Evolutionary conservation across 37 sponge, comb jelly and placozoan species (phyloP).

Genomic region (Cliona cf. orientalis): DNA sequence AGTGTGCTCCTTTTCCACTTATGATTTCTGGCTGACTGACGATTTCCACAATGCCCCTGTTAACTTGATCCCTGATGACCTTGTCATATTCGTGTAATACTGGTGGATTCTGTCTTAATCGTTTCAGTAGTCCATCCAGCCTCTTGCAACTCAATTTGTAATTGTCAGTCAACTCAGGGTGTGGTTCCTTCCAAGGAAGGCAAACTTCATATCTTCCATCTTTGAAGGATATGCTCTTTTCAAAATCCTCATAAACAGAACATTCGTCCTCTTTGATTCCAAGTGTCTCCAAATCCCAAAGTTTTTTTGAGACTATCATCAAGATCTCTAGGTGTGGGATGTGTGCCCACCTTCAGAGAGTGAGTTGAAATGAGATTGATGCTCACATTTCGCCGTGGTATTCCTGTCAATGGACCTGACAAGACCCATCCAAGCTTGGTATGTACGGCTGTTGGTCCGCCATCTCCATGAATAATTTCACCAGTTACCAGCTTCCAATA

Average conservation of each 20-base stretch:
- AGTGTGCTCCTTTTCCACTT: neutral
- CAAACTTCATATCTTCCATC: slow-evolving; percentile 38
- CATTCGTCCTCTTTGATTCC: too few species aligned
- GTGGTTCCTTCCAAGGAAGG: slow-evolving; percentile 47
- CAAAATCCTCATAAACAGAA: slow-evolving; percentile 36
- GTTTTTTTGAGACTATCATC: slow-evolving; percentile 1
- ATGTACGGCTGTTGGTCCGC: slow-evolving; percentile 23
- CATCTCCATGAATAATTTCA: too few species aligned
- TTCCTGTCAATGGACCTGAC: slow-evolving; percentile 17
- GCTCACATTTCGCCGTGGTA: neutral
- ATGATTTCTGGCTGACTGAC: too few species aligned
- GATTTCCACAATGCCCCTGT: too few species aligned
- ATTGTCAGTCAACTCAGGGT: slow-evolving; percentile 14
- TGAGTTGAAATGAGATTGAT: too few species aligned
- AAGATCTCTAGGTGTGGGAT: neutral
- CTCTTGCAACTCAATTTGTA: too few species aligned
- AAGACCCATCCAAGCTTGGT: slow-evolving; percentile 37
- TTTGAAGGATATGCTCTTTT: too few species aligned
- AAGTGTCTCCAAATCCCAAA: slow-evolving; percentile 20
- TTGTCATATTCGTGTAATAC: too few species aligned
- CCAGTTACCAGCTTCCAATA: too few species aligned
- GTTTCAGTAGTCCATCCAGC: too few species aligned
- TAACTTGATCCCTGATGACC: too few species aligned
- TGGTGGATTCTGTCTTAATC: too few species aligned
- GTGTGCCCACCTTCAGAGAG: slow-evolving; percentile 13